Evolutionary conservation across 2,797 vertebrate genomes (phyloP), one percentile per base, ranked within the genome.

Genomic region (Myotis daubentonii): DNA sequence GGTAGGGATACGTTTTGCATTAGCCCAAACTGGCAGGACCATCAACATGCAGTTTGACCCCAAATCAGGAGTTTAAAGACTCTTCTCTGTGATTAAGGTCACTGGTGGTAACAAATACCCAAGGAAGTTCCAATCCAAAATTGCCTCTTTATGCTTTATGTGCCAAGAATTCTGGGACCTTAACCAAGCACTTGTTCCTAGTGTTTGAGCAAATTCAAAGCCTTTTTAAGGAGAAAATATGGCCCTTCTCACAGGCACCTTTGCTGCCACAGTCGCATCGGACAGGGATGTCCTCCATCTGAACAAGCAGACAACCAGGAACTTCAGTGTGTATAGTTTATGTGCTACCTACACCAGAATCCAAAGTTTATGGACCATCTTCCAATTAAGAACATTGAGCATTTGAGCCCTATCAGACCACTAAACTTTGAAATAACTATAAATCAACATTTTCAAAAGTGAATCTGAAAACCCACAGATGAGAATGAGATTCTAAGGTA

Each of bases 81-180:
- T 85, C 20, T 88, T 65, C 17, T 86, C 75, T 47, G 17, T 84
- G 33, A 70, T 57, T 53, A 84, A 82, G 65, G 41, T 74, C 33
- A 23, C n/a, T 25, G 83, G 66, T 25, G 13, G 2, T 74, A 92
- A 93, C 75, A 92, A 75, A 4, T 57, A 28, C 22, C 47, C 62
- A 55, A 74, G 53, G 41, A 91, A 70, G 25, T 55, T 90, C 93
- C 28, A 86, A 65, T 72, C 28, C 57, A 33, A 79, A 87, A 90
- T 71, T 49, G 62, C 44, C 62, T 65, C 38, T 78, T 71, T 55
- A 72, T 62, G 44, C 33, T 94, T 75, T 92, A 62, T 57, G 74
- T 93, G 82, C 57, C 60, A 93, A 92, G 91, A 95, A 88, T 82
- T 79, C 85, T 90, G 79, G 65, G 78, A 89, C 25, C 20, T 85